Evolutionary conservation across 1,140 invertebrate species (phyloP).

Genomic region (Drosophila insularis): DNA sequence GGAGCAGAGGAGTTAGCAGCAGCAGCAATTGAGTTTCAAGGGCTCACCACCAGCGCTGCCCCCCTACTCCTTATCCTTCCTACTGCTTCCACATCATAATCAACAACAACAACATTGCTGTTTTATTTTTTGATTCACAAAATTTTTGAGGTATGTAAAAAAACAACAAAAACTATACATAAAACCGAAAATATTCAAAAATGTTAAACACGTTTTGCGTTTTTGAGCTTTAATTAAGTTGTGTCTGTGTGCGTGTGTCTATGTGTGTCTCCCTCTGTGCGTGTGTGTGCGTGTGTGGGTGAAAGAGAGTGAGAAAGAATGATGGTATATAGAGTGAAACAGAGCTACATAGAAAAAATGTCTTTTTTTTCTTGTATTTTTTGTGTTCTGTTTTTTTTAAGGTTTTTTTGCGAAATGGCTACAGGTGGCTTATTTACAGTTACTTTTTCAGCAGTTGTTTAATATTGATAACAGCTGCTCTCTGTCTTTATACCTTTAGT

Average conservation of each 20-base stretch:
- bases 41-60: constrained; percentile 26
- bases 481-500: not conserved
- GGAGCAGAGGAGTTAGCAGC: constrained; percentile 17
- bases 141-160: constrained; percentile 37
- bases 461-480: constrained; percentile 48
- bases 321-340: not conserved
- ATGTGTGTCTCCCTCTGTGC: not conserved
- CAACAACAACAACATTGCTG: constrained; percentile 15
- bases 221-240: constrained; percentile 16
- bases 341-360: constrained; percentile 9
- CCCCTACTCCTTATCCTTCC: not conserved
- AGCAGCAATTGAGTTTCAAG: constrained; percentile 32
- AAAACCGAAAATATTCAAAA: not conserved
- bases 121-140: constrained; percentile 42
- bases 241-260: not conserved
- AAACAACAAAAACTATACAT: not conserved
- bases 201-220: constrained; percentile 24
- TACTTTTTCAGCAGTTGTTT: constrained; percentile 36
- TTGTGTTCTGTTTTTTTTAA: constrained; percentile 16
- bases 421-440: constrained; percentile 58
- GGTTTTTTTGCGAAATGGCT: constrained; percentile 41
- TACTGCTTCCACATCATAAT: no score
- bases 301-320: constrained; percentile 1
- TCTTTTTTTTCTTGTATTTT: not conserved
- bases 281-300: not conserved